Evolutionary conservation across 1,140 invertebrate genomes (phyloP).

Genomic region (Procambarus clarkii): DNA sequence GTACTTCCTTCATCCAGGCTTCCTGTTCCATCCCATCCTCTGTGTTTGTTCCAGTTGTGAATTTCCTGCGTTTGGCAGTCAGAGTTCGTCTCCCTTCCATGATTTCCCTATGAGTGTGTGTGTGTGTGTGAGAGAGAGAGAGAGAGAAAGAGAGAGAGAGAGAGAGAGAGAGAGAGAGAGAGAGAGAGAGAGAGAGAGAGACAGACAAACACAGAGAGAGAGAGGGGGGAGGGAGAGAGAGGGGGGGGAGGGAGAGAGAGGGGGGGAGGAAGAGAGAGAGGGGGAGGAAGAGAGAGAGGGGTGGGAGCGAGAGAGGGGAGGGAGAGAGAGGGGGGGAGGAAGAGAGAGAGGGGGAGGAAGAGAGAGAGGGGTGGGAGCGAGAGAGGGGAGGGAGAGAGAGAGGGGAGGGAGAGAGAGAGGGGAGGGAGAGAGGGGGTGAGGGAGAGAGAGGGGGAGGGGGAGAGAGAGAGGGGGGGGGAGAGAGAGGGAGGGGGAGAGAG

Average conservation of each 20-base stretch:
- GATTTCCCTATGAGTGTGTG: too few species aligned
- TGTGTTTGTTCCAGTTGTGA: too few species aligned
- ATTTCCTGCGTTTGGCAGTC: too few species aligned
- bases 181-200: slow-evolving; percentile 1
- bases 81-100: too few species aligned
- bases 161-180: neutral
- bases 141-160: too few species aligned
- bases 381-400: neutral
- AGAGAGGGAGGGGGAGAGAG: neutral
- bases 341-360: neutral
- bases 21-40: too few species aligned
- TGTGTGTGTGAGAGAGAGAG: too few species aligned
- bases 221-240: slow-evolving; percentile 6
- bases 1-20: too few species aligned
- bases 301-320: too few species aligned
- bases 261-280: neutral
- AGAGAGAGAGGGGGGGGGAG: neutral
- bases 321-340: neutral
- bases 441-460: neutral
- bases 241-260: neutral
- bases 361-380: too few species aligned
- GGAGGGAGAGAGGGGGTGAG: neutral
- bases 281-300: neutral
- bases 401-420: neutral
- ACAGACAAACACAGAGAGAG: too few species aligned